Evolutionary conservation across 2,888 invertebrate genomes (phyloP), one percentile per base, ranked within the genome.

Genomic region (Eutolmus rufibarbis): DNA sequence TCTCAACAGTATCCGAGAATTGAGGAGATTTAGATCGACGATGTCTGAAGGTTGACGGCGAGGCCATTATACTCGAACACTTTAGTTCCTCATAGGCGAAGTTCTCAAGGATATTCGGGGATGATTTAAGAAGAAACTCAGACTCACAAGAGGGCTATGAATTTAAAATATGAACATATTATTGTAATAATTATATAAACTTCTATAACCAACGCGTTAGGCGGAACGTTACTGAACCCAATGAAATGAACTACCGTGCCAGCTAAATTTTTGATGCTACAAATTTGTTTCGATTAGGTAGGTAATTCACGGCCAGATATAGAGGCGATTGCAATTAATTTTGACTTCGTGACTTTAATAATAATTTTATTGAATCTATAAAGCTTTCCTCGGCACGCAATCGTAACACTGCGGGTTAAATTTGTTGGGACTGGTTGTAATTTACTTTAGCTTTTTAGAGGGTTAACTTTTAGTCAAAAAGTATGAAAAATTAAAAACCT

Each of bases 21-120:
- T 91, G 89, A 8, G 92, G 92, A 57, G 91, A 91, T 19, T 89
- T 86, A 1, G 90, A 87, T n/a, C 90, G 90, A 74, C 89, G 88
- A 40, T 78, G 81, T 19, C 86, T 88, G 40, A 88, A 57, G 40
- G 89, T 88, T 56, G 89, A 57, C 40, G 89, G 89, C 19, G 90
- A 89, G 74, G 89, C 88, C 77, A 89, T 89, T 88, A 90, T 87
- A 43, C 89, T 78, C 8, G 37, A 56, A 8, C 40, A 16, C 43
- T 87, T 79, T 43, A 91, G 90, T 86, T 92, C 91, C 88, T 91
- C 92, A 91, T 92, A 92, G 8, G 90, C 89, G 85, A 91, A 92
- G 89, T 92, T 92, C 89, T 92, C 92, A 88, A 92, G 90, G 86
- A 92, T 92, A 86, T 92, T 92, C 0, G 92, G 92, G 40, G 92